phyloP scores from a whole-genome alignment of 2,797 vertebrate species.

The Sebastes iracundus region DNA sequence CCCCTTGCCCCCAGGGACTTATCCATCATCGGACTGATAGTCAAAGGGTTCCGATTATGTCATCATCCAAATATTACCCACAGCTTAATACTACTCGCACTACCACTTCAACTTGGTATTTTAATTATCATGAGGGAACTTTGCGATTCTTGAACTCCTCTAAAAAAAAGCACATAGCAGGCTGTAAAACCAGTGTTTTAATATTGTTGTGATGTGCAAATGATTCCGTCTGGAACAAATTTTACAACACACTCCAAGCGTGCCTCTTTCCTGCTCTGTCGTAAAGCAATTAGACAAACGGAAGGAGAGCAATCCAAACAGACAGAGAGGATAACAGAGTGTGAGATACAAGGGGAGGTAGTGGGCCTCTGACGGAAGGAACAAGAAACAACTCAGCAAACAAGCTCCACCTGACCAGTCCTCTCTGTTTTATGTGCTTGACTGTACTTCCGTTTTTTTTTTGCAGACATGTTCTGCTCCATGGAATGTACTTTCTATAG shows the following conservation, averaged over 20 bases:
- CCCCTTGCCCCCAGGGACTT: too few species aligned
- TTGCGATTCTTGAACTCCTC: not conserved
- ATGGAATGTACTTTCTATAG: not conserved
- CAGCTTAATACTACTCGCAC: not conserved
- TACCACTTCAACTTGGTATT: not conserved
- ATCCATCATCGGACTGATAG: too few species aligned
- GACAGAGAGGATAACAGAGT: not conserved
- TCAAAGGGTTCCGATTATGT: not conserved
- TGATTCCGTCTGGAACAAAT: not conserved
- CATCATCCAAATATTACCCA: not conserved
- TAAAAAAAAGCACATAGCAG: not conserved
- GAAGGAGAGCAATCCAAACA: slow-evolving; percentile 46
- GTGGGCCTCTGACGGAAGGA: not conserved
- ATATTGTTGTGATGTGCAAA: not conserved
- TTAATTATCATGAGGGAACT: not conserved
- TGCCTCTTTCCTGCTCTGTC: not conserved
- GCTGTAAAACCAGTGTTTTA: not conserved
- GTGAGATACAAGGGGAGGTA: not conserved
- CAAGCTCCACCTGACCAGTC: slow-evolving; percentile 37
- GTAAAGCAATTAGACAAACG: slow-evolving; percentile 45
- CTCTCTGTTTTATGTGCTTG: not conserved
- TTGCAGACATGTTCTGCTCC: not conserved
- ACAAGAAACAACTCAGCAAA: slow-evolving; percentile 42
- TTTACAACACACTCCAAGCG: not conserved
- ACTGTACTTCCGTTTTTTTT: slow-evolving; percentile 2